Percentiles rank a stretch among this genome's conserved stretches.
Conservation (phyloP, 2,113 vertebrate species). For the Etia nguti region DNA sequence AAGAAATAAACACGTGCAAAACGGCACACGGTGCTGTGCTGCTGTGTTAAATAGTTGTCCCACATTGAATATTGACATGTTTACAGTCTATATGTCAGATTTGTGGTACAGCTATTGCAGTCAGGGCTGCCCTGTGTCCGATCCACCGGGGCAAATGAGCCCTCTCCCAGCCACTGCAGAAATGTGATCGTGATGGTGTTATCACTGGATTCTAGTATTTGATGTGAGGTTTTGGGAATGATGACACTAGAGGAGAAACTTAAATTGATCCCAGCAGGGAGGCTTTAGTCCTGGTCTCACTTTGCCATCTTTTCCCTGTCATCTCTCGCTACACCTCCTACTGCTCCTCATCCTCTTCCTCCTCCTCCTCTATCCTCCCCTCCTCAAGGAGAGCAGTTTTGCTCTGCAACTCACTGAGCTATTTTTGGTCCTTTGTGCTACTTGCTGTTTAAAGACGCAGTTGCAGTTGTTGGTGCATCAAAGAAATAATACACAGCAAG, state of each 20-base stretch:
- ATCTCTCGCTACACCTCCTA: conserved; percentile 35
- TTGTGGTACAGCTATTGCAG: background rate
- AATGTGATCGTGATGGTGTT: background rate
- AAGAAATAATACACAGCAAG: conserved; percentile 33
- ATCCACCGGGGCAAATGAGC: background rate
- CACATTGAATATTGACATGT: background rate
- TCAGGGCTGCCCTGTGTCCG: background rate
- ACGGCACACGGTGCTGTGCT: background rate
- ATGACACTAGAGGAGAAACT: background rate
- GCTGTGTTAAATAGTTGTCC: background rate
- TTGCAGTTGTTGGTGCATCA: conserved; percentile 66
- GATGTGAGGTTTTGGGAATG: background rate
- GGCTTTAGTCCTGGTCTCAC: conserved; percentile 6
- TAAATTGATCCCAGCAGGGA: conserved; percentile 3
- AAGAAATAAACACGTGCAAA: background rate
- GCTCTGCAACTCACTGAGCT: conserved; percentile 71
- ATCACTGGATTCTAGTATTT: background rate
- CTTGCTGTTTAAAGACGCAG: conserved; percentile 75
- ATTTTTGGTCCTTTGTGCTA: conserved; percentile 80
- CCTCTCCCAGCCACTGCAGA: background rate
- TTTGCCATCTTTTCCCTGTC: conserved; percentile 42
- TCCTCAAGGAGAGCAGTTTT: conserved; percentile 66
- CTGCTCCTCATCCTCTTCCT: conserved; percentile 3
- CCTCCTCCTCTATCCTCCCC: conserved; percentile 32
- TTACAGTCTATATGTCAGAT: background rate